phyloP scores from a whole-genome alignment of 2,888 invertebrate genomes.

The Heliconius hortense region DNA sequence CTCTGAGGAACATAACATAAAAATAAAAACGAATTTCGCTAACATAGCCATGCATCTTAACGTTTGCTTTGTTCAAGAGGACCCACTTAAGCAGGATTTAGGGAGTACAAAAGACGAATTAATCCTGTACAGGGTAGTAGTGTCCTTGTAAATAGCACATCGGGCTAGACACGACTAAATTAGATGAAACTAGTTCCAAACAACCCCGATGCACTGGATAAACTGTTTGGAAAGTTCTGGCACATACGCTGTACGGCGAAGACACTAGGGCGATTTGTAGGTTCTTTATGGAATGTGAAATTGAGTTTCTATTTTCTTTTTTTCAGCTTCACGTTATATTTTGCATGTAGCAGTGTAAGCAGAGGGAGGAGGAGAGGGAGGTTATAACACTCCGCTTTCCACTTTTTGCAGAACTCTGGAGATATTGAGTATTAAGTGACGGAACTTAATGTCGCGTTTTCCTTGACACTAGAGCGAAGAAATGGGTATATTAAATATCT shows the following conservation, averaged over 20 bases:
- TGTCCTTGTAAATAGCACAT: constrained; percentile 41
- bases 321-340: background rate
- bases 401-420: too few relatives aligned
- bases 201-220: constrained; percentile 55
- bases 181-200: constrained; percentile 64
- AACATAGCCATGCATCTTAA: constrained; percentile 13
- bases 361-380: background rate
- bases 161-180: constrained; percentile 54
- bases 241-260: constrained; percentile 29
- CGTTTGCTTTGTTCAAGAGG: constrained; percentile 11
- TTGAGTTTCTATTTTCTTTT: background rate
- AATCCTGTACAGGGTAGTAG: constrained; percentile 22
- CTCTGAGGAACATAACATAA: background rate
- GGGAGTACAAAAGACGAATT: constrained; percentile 27
- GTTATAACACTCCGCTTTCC: background rate
- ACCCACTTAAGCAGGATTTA: constrained; percentile 8
- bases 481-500: too few relatives aligned
- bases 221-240: constrained; percentile 48
- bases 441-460: too few relatives aligned
- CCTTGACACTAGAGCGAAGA: too few relatives aligned
- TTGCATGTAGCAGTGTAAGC: background rate
- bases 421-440: too few relatives aligned
- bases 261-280: constrained; percentile 32
- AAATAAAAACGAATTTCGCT: background rate
- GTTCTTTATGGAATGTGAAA: constrained; percentile 26